A percentile compares a stretch with the other conserved stretches of the same genome.
These are phyloP conservation scores for Melanotaenia duboulayi DNA, from an alignment of 2,113 vertebrate genomes.

Conservation along the genomic window DNA sequence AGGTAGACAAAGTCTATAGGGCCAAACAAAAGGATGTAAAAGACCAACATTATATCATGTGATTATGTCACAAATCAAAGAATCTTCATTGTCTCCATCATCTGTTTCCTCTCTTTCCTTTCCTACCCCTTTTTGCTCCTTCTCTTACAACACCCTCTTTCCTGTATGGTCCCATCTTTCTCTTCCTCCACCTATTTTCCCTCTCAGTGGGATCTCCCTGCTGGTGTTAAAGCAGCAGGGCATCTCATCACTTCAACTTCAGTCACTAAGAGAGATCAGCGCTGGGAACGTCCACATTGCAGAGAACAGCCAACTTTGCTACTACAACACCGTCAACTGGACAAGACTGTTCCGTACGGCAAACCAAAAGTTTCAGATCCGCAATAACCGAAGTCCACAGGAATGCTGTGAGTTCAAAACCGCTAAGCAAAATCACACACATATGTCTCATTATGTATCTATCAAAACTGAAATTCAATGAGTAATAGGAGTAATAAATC, in stretches of 20 bases:
- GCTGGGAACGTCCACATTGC: slow-evolving; percentile 97
- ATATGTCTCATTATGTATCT: too few relatives aligned
- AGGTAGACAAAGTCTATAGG: too few relatives aligned
- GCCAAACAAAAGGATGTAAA: too few relatives aligned
- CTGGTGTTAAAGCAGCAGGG: slow-evolving; percentile 96
- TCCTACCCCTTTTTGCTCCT: neutral
- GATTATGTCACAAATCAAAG: neutral
- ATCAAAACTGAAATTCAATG: too few relatives aligned
- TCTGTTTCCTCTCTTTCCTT: neutral
- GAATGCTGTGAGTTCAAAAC: slow-evolving; percentile 91
- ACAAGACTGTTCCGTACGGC: slow-evolving; percentile 89
- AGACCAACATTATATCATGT: too few relatives aligned
- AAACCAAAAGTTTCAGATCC: slow-evolving; percentile 91
- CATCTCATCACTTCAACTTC: slow-evolving; percentile 93
- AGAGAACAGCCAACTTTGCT: slow-evolving; percentile 96
- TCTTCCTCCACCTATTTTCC: slow-evolving; percentile 24
- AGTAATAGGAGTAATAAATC: too few relatives aligned
- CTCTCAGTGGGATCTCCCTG: slow-evolving; percentile 92
- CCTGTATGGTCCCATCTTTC: slow-evolving; percentile 25
- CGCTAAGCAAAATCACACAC: neutral
- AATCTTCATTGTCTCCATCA: slow-evolving; percentile 1
- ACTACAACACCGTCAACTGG: slow-evolving; percentile 98
- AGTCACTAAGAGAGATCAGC: slow-evolving; percentile 95
- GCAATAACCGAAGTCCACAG: slow-evolving; percentile 90
- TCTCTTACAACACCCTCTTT: neutral